Evolutionary conservation across 1,140 invertebrate species (phyloP).

Genomic region (Pseudomyrmex flavicornis): DNA sequence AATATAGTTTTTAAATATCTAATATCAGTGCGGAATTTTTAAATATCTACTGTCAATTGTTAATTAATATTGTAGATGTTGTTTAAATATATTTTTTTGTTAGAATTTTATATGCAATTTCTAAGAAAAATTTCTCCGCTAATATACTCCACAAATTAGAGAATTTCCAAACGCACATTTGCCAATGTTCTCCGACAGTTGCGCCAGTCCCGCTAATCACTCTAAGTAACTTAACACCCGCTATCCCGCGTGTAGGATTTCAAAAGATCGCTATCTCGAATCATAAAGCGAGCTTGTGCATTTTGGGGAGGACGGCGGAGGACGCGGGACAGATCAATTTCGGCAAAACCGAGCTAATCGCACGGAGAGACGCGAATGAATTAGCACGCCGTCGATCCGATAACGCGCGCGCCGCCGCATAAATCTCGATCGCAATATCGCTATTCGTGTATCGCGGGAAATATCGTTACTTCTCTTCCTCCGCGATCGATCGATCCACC

Average conservation of each 20-base stretch:
- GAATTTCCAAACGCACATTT: background rate
- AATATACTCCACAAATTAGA: no score
- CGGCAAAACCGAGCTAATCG: conserved; percentile 50
- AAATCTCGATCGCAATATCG: conserved; percentile 53
- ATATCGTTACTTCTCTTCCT: conserved; percentile 29
- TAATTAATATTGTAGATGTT: no score
- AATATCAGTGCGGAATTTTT: no score
- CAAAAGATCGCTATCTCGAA: conserved; percentile 51
- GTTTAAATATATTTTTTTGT: background rate
- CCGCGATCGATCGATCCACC: conserved; percentile 28
- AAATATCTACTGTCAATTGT: no score
- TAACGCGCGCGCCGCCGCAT: conserved; percentile 45
- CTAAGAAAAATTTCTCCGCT: no score
- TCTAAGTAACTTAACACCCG: conserved; percentile 34
- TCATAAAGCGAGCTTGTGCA: conserved; percentile 13
- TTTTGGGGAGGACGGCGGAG: conserved; percentile 16
- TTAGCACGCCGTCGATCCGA: conserved; percentile 44
- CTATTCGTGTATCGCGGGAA: background rate
- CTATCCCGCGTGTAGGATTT: conserved; percentile 1
- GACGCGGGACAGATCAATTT: conserved; percentile 25
- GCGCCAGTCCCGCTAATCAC: conserved; percentile 24
- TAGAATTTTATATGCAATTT: no score
- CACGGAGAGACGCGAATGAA: conserved; percentile 45
- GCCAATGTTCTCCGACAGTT: background rate
- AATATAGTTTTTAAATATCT: no score